phyloP scores from a whole-genome alignment of 2,888 invertebrate species.

The Parelbella ahira region DNA sequence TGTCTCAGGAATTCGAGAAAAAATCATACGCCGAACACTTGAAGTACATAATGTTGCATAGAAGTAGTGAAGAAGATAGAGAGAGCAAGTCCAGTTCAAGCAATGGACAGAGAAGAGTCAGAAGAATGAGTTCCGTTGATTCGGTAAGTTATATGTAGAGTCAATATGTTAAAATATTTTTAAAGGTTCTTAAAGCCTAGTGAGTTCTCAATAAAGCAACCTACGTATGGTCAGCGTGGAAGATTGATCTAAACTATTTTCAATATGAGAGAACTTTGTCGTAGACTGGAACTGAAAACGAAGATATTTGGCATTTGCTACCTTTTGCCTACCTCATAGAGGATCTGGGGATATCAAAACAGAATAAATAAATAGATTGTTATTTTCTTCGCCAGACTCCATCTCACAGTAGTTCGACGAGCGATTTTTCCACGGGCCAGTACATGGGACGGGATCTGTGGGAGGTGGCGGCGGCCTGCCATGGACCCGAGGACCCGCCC shows the following conservation, averaged over 20 bases:
- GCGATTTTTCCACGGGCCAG: slow-evolving; percentile 67
- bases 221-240: too few relatives aligned
- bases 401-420: slow-evolving; percentile 50
- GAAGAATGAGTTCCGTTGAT: slow-evolving; percentile 63
- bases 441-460: slow-evolving; percentile 73
- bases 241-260: too few relatives aligned
- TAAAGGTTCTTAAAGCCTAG: too few relatives aligned
- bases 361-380: too few relatives aligned
- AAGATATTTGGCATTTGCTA: too few relatives aligned
- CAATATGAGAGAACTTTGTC: too few relatives aligned
- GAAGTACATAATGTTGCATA: slow-evolving; percentile 72
- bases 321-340: too few relatives aligned
- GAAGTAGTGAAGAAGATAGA: slow-evolving; percentile 64
- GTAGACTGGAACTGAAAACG: too few relatives aligned
- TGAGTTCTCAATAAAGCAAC: too few relatives aligned
- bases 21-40: slow-evolving; percentile 82
- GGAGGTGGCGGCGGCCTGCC: slow-evolving; percentile 83
- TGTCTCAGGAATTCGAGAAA: slow-evolving; percentile 80
- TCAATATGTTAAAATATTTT: too few relatives aligned
- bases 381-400: too few relatives aligned
- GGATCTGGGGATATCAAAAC: too few relatives aligned
- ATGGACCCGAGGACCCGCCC: slow-evolving; percentile 85
- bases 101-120: slow-evolving; percentile 57
- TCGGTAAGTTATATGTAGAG: slow-evolving; percentile 55
- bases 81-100: slow-evolving; percentile 53